Evolutionary conservation across 1,140 invertebrate genomes (phyloP).

Genomic region (Coptotermes formosanus): DNA sequence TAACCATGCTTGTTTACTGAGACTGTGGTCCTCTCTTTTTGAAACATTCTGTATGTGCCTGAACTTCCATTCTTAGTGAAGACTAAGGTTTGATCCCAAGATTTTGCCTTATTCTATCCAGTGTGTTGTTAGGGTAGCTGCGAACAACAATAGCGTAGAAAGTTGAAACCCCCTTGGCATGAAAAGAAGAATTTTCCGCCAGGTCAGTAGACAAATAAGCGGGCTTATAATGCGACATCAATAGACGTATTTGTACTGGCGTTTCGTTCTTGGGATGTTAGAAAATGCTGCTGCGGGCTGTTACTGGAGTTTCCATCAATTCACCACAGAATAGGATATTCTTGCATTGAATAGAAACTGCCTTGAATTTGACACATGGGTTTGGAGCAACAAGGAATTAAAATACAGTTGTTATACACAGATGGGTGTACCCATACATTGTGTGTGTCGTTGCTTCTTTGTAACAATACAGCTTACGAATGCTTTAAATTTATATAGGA

Average conservation of each 20-base stretch:
- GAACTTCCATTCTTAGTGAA: neutral
- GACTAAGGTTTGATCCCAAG: neutral
- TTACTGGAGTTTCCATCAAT: neutral
- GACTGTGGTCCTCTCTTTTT: neutral
- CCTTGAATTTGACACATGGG: neutral
- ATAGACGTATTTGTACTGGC: slow-evolving; percentile 3
- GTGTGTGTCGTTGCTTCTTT: too few relatives aligned
- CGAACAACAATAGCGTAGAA: neutral
- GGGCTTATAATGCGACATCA: neutral
- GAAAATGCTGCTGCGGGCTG: too few relatives aligned
- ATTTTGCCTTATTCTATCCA: neutral
- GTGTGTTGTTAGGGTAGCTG: neutral
- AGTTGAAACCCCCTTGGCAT: neutral
- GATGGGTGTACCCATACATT: too few relatives aligned
- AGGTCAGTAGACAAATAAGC: slow-evolving; percentile 18
- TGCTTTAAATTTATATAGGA: too few relatives aligned
- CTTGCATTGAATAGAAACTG: neutral
- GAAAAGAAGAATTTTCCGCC: neutral
- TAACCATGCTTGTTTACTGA: too few relatives aligned
- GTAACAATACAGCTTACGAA: too few relatives aligned
- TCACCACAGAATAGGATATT: neutral
- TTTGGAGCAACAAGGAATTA: neutral
- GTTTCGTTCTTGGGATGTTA: neutral
- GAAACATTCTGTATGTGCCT: neutral
- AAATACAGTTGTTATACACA: neutral